Percentiles rank a stretch among this genome's conserved stretches.
Evolutionary conservation across 2,113 vertebrate genomes (phyloP).

Genomic region (Brachypteracias leptosomus): DNA sequence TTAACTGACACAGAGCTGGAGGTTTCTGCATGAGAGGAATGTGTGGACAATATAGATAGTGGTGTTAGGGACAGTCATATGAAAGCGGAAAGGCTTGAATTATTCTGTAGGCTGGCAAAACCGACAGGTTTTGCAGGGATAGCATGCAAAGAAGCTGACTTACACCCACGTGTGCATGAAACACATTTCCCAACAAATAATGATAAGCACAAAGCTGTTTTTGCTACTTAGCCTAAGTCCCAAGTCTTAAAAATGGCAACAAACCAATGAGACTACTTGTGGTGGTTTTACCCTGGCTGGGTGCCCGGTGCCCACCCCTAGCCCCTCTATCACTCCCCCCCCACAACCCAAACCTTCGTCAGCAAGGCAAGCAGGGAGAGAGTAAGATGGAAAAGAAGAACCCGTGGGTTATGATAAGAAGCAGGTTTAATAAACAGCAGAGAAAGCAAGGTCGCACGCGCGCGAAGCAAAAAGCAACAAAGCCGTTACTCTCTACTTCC

Average conservation of each 20-base stretch:
- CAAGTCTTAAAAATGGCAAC: not conserved
- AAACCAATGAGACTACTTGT: not conserved
- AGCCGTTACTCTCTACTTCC: too few relatives aligned
- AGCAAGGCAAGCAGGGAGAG: too few relatives aligned
- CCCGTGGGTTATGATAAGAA: too few relatives aligned
- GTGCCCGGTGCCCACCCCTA: too few relatives aligned
- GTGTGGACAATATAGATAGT: not conserved
- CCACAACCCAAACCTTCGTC: too few relatives aligned
- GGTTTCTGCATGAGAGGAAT: not conserved
- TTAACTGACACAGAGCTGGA: not conserved
- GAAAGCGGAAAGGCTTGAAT: not conserved
- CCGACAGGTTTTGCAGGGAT: not conserved
- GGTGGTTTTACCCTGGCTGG: too few relatives aligned
- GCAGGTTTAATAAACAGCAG: too few relatives aligned
- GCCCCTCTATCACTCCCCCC: too few relatives aligned
- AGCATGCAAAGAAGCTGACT: not conserved
- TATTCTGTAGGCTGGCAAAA: not conserved
- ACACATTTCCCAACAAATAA: not conserved
- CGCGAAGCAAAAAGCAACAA: too few relatives aligned
- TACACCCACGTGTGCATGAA: not conserved
- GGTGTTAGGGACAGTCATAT: not conserved
- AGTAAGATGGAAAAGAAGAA: too few relatives aligned
- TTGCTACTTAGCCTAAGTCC: not conserved
- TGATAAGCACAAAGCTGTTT: not conserved
- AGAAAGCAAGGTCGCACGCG: too few relatives aligned